Conservation (phyloP, 2,113 vertebrate genomes). For the Arenaria interpres region DNA sequence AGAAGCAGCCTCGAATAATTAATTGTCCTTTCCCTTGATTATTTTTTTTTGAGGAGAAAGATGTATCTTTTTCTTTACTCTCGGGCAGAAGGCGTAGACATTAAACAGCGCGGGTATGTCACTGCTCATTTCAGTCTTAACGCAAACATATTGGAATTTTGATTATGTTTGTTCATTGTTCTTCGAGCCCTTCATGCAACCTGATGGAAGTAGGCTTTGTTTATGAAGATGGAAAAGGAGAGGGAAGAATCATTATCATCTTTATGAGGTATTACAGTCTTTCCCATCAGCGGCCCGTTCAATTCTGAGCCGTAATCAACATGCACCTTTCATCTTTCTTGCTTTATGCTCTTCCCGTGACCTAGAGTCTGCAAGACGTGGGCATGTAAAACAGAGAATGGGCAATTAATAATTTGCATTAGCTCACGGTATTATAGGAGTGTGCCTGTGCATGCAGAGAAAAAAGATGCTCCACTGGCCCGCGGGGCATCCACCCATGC, state of each 20-base stretch:
- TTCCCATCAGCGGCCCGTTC: not conserved
- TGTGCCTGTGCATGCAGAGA: not conserved
- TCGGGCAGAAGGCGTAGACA: not conserved
- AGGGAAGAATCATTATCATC: not conserved
- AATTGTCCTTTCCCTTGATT: not conserved
- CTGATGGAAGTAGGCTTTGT: not conserved
- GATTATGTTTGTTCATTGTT: not conserved
- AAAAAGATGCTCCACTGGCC: no score
- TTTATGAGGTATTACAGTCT: not conserved
- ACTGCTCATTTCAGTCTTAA: not conserved
- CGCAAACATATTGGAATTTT: not conserved
- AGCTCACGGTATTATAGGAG: not conserved
- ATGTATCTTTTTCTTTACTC: not conserved
- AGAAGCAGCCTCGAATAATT: not conserved
- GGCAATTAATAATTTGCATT: constrained; percentile 4
- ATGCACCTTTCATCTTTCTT: not conserved
- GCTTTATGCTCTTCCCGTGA: not conserved
- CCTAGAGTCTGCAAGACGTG: not conserved
- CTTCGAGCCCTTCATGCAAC: not conserved
- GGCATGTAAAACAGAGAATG: not conserved
- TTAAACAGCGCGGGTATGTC: not conserved
- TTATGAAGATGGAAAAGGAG: not conserved
- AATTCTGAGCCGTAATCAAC: not conserved
- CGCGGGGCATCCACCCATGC: no score
- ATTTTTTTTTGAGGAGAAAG: not conserved